Conservation (phyloP, 2,888 invertebrate genomes). For the Drosophila helvetica region DNA sequence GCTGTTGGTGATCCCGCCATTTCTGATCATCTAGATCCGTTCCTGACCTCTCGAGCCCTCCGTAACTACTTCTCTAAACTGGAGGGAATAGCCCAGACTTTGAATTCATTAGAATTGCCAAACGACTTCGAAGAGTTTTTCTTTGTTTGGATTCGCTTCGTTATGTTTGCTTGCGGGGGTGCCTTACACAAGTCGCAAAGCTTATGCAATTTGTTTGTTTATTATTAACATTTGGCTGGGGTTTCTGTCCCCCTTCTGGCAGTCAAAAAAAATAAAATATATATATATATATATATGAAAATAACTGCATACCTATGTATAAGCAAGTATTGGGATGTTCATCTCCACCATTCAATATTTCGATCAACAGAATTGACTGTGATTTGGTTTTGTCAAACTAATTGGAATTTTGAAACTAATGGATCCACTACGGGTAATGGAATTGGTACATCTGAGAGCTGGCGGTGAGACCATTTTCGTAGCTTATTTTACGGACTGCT, state of each 20-base stretch:
- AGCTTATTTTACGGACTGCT: not conserved
- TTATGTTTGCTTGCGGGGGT: not conserved
- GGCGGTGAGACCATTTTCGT: not conserved
- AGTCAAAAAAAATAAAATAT: not conserved
- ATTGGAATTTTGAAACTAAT: not conserved
- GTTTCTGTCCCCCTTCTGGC: not conserved
- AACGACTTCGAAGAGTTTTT: constrained; percentile 20
- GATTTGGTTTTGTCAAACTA: not conserved
- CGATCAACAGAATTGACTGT: not conserved
- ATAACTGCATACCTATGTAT: too few species aligned
- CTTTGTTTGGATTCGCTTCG: constrained; percentile 10
- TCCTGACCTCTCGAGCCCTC: too few species aligned
- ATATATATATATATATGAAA: too few species aligned
- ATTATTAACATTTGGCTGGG: constrained; percentile 15
- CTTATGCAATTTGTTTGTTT: constrained; percentile 37
- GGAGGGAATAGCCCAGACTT: constrained; percentile 13
- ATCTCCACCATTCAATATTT: not conserved
- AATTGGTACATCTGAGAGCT: not conserved
- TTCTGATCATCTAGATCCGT: too few species aligned
- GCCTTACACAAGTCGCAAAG: constrained; percentile 14
- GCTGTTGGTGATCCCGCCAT: too few species aligned
- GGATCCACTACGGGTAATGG: not conserved
- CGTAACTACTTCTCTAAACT: too few species aligned
- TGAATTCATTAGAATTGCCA: constrained; percentile 22
- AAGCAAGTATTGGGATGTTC: too few species aligned